Evolutionary conservation across 1,140 invertebrate species (phyloP).

Genomic region (Drosophila ananassae): DNA sequence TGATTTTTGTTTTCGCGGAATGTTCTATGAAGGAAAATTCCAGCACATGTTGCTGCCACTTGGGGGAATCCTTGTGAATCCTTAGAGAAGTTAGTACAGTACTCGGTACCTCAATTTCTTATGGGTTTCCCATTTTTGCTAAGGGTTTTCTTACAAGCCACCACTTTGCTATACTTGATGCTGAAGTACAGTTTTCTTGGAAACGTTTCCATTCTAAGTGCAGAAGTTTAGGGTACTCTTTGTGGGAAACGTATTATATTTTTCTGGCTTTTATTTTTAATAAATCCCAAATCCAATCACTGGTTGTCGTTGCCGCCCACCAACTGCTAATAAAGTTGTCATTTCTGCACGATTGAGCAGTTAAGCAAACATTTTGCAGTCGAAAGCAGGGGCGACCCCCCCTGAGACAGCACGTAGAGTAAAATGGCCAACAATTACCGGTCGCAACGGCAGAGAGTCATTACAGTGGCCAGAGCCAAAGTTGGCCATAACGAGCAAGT

Average conservation of each 20-base stretch:
- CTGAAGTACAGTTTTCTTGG: not conserved
- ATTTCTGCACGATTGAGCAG: slow-evolving; percentile 75
- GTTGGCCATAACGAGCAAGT: slow-evolving; percentile 76
- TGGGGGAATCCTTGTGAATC: slow-evolving; percentile 18
- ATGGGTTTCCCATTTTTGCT: not conserved
- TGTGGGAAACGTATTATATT: not conserved
- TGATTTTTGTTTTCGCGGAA: slow-evolving; percentile 47
- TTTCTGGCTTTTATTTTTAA: not conserved
- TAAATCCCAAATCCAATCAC: slow-evolving; percentile 12
- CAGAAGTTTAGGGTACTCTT: not conserved
- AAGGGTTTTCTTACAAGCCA: not conserved
- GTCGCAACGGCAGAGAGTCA: slow-evolving; percentile 56
- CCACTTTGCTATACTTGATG: not conserved
- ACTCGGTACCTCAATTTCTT: not conserved
- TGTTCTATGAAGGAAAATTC: slow-evolving; percentile 25
- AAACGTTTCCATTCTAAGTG: too few relatives aligned
- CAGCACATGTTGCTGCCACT: slow-evolving; percentile 23
- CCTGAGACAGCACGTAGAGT: slow-evolving; percentile 63
- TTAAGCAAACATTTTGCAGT: slow-evolving; percentile 63
- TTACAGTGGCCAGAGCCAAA: slow-evolving; percentile 71
- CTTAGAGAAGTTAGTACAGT: slow-evolving; percentile 47
- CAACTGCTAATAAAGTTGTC: slow-evolving; percentile 72
- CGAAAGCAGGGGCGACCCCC: slow-evolving; percentile 31
- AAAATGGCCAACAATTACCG: slow-evolving; percentile 58
- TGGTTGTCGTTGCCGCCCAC: slow-evolving; percentile 34